Evolutionary conservation across 2,888 invertebrate species (phyloP).

Genomic region (Hypselothyrea guttata): DNA sequence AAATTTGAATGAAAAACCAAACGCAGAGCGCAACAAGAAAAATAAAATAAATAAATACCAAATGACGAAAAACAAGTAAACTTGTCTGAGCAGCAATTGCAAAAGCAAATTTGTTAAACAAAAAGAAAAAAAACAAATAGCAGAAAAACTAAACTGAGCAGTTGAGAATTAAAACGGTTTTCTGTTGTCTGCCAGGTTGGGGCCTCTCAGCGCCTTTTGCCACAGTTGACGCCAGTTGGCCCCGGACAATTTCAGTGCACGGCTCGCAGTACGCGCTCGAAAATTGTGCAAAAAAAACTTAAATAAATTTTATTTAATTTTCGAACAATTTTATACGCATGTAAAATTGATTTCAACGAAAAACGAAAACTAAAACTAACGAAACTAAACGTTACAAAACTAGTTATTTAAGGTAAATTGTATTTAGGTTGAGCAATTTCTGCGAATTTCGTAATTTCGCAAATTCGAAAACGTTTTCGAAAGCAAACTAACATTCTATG

Average conservation of each 20-base stretch:
- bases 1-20: constrained; percentile 47
- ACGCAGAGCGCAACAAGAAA: constrained; percentile 13
- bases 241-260: constrained; percentile 74
- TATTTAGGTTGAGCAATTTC: background rate
- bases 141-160: constrained; percentile 48
- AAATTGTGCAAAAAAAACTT: constrained; percentile 32
- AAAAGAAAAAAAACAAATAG: too few species aligned
- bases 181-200: constrained; percentile 31
- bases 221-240: constrained; percentile 62
- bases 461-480: constrained; percentile 23
- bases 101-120: constrained; percentile 43
- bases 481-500: constrained; percentile 22
- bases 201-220: constrained; percentile 48
- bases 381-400: constrained; percentile 51
- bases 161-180: constrained; percentile 49
- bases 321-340: constrained; percentile 46
- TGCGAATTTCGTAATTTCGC: constrained; percentile 62
- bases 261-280: constrained; percentile 50
- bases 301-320: constrained; percentile 22
- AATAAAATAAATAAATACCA: constrained; percentile 1
- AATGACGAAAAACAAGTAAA: background rate
- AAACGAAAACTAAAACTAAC: constrained; percentile 29
- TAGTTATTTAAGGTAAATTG: background rate
- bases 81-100: constrained; percentile 42
- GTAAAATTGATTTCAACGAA: constrained; percentile 49